Base-by-base conservation (phyloP, 1,140 invertebrate genomes). In the Drosophila rufa region DNA sequence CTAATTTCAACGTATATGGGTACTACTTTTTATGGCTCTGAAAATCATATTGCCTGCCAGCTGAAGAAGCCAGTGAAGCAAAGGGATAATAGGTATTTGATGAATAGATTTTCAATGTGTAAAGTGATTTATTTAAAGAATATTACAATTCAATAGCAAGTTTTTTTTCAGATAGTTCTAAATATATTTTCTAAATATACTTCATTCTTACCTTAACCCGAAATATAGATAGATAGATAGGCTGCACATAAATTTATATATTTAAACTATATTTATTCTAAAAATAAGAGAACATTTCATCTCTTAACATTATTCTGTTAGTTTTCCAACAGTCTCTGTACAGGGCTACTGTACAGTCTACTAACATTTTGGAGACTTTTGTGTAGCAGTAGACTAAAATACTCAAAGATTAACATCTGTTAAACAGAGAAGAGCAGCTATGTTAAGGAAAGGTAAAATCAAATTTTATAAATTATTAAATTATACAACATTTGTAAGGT, bases 301-400 rank as follows among this genome's bases (percentile, higher is more conserved):
- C 36, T 38, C 4, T 5, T n/a, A 38, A 56, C 36, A 40, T 2
- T n/a, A 3, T 8, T 25, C 36, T 25, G 53, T n/a, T n/a, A n/a
- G 15, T 9, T 22, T 12, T 3, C 1, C 17, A 36, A 22, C 51
- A 53, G 51, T 40, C 8, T 6, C 19, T 56, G 53, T 40, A 11
- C n/a, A 8, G 3, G 3, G 2, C 1, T 9, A 0, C n/a, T 33
- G 43, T 19, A 25, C 6, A 25, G 2, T 8, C 0, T 0, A 3
- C 1, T 60, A 73, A 73, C 70, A 73, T 60, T 73, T 73, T 73
- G 70, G 55, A 73, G 69, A 73, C 53, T 73, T 73, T 67, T 60
- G 4, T 8, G 15, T 17, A 14, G 12, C 25, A 38, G 30, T 4
- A 4, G 7, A 1, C 2, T 45, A 45, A 55, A 58, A 65, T 3